Base-by-base conservation (phyloP, 2,888 invertebrate genomes). In the Dolichomitus sp. region DNA sequence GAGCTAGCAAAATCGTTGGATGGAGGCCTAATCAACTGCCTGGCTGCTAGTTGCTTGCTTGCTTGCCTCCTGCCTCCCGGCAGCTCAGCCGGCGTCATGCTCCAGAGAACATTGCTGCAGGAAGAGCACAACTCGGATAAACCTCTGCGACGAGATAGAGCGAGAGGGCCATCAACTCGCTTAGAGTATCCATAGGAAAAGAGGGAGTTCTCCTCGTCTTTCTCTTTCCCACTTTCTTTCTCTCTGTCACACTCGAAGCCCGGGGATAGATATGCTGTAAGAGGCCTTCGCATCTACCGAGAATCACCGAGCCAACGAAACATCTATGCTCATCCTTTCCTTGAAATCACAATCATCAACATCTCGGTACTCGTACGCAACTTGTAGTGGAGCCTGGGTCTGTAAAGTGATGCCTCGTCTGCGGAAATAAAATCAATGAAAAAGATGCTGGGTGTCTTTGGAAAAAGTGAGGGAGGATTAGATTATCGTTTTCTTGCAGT, bases 11-110 rank as follows among this genome's bases (percentile, higher is more conserved):
- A 83, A 84, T 74, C 83, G 82, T 45, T 76, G 84, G 85, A 88
- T 68, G 81, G 80, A 89, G 86, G 91, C 90, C 93, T 93, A 94
- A 94, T 93, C 93, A 94, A 93, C 92, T 61, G 61, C 19, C 37
- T 61, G 61, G 17, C 17, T 61, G 19, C 30, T 57, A 4, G 27
- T 33, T 61, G 57, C 57, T 33, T 54, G 9, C 30, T 27, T 42
- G 42, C 42, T 42, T 42, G 42, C 54, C 23, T 52, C 19, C 14
- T 30, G 30, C 30, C 30, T 59, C 59, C 17, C 17, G 37, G 33
- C 37, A 37, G 17, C 40, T 40, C 37, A 92, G 92, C 92, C 92
- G 88, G 89, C 91, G 92, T 92, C 91, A 92, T 91, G 93, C 92
- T 92, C 89, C 91, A 89, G 88, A 90, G 92, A 91, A 85, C 90